Conservation (phyloP, 1,140 invertebrate genomes). For the Elysia chlorotica region DNA sequence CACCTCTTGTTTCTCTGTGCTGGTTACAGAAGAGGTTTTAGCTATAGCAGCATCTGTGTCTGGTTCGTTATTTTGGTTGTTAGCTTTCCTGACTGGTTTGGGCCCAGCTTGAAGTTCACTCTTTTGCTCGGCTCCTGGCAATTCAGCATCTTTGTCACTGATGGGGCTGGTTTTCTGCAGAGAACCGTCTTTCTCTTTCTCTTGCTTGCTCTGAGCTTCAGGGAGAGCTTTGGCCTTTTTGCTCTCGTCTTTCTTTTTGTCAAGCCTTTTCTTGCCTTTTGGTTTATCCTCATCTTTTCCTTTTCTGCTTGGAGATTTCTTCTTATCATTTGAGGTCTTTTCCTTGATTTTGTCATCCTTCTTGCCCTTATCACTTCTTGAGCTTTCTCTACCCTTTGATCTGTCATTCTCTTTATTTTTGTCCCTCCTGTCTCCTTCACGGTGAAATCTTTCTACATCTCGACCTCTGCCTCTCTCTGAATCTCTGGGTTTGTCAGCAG, state of each 20-base stretch:
- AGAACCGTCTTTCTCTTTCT: not conserved
- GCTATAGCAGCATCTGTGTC: too few species aligned
- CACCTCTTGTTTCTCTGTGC: too few species aligned
- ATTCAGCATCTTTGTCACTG: slow-evolving; percentile 4
- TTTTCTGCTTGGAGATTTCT: not conserved
- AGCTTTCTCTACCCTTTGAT: too few species aligned
- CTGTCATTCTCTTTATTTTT: slow-evolving; percentile 4
- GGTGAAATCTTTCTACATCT: too few species aligned
- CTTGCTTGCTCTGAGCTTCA: not conserved
- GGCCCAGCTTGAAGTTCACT: too few species aligned
- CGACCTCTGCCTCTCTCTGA: not conserved
- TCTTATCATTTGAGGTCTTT: not conserved
- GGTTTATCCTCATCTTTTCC: slow-evolving; percentile 10
- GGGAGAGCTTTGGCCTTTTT: not conserved
- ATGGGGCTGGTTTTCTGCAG: slow-evolving; percentile 1
- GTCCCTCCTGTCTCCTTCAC: not conserved
- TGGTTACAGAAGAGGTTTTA: too few species aligned
- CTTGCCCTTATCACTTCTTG: too few species aligned
- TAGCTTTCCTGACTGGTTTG: too few species aligned
- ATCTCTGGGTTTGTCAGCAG: not conserved
- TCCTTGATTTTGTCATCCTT: not conserved
- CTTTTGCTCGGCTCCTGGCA: not conserved
- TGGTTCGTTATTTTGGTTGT: not conserved
- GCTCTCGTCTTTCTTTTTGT: not conserved
- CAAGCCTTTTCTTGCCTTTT: not conserved